Evolutionary conservation across 64 coral and sea anemone genomes (phyloP).

Genomic region (Dendrophyllia cribrosa): DNA sequence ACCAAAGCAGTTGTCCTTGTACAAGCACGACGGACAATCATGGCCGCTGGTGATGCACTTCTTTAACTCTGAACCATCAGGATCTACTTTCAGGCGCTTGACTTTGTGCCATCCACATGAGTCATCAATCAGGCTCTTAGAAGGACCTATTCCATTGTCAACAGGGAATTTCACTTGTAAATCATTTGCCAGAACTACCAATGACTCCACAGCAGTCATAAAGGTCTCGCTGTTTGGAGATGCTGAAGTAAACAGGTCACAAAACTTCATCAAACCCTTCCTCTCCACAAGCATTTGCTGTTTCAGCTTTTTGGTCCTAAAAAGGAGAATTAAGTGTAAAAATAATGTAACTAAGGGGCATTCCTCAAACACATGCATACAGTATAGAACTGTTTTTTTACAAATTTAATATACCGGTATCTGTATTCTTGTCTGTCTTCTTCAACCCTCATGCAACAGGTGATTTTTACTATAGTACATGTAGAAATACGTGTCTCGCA

Average conservation of each 20-base stretch:
- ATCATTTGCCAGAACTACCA: slow-evolving; percentile 51
- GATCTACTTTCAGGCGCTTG: neutral
- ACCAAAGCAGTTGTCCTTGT: slow-evolving; percentile 6
- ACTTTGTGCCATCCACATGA: neutral
- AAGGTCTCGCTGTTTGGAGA: slow-evolving; percentile 25
- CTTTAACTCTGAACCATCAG: neutral
- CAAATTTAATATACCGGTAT: too few species aligned
- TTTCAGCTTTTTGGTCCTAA: slow-evolving; percentile 53
- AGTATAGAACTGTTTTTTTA: neutral
- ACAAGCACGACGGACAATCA: neutral
- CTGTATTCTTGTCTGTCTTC: too few species aligned
- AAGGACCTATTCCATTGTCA: neutral
- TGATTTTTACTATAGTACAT: too few species aligned
- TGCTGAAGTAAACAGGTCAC: slow-evolving; percentile 28
- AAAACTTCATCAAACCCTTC: slow-evolving; percentile 28
- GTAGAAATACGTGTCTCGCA: too few species aligned
- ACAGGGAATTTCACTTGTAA: slow-evolving; percentile 12
- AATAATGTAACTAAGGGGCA: neutral
- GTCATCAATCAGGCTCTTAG: neutral
- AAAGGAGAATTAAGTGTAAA: neutral
- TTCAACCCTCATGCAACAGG: too few species aligned
- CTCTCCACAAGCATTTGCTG: slow-evolving; percentile 49
- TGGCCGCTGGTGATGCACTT: neutral
- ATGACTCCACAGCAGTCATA: slow-evolving; percentile 29
- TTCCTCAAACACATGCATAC: neutral